Percentiles rank a stretch among this genome's conserved stretches.
phyloP scores from a whole-genome alignment of 2,888 invertebrate genomes.

The Lagria hirta region DNA sequence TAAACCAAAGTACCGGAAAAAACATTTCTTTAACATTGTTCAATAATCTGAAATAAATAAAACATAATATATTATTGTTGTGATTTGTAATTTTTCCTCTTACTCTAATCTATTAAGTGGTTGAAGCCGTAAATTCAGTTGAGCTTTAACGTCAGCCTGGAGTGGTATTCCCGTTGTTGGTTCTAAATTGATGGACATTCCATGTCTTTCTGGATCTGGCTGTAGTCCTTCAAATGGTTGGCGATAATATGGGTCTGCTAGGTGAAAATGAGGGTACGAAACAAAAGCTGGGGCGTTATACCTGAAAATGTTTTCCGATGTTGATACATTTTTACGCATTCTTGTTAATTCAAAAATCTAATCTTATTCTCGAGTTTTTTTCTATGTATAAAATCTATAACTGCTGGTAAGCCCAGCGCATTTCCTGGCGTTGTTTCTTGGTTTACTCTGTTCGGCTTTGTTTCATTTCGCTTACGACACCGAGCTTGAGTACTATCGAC shows the following conservation, averaged over 20 bases:
- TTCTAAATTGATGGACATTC: slow-evolving; percentile 69
- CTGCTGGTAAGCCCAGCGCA: too few species aligned
- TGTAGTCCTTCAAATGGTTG: slow-evolving; percentile 66
- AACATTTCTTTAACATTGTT: slow-evolving; percentile 59
- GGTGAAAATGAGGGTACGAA: slow-evolving; percentile 79
- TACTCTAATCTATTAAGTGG: slow-evolving; percentile 59
- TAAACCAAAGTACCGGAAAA: slow-evolving; percentile 78
- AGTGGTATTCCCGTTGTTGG: slow-evolving; percentile 80
- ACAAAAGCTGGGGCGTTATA: slow-evolving; percentile 81
- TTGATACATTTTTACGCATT: too few species aligned
- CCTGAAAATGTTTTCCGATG: too few species aligned
- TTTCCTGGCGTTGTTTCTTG: too few species aligned
- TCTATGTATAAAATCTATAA: too few species aligned
- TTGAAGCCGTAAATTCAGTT: slow-evolving; percentile 70
- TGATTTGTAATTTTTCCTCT: slow-evolving; percentile 45
- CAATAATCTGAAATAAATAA: slow-evolving; percentile 59
- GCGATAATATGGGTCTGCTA: slow-evolving; percentile 68
- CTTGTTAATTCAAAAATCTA: too few species aligned
- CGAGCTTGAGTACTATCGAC: too few species aligned
- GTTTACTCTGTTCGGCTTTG: too few species aligned
- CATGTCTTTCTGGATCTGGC: slow-evolving; percentile 65
- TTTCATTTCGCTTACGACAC: too few species aligned
- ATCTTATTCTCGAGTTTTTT: too few species aligned
- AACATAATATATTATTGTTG: too few species aligned
- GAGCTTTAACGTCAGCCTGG: slow-evolving; percentile 69